Base-by-base conservation (phyloP, 2,113 vertebrate species). In the Salvelinus namaycush region DNA sequence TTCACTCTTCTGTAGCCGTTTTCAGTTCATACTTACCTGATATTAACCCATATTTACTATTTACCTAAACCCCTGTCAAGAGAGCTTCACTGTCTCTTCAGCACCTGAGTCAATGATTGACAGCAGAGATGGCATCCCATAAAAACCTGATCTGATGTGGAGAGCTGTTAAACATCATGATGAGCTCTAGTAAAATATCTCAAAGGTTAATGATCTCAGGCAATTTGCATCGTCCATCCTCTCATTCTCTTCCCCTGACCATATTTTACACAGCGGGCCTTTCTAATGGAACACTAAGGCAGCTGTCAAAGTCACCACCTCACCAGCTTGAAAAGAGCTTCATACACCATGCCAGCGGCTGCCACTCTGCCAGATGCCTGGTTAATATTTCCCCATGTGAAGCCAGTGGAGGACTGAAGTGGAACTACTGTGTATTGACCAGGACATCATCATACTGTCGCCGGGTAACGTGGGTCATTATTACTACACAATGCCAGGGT, bases 341-440 rank as follows among this genome's bases (percentile, higher is more conserved):
- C 59, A 51, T 75, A 27, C 16, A 70, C 59, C 76, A 75, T 68
- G 79, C 77, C 82, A 82, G 72, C 22, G 27, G 74, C 76, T 73
- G 72, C 39, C 77, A 76, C 72, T 64, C 78, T 83, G 81, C 72
- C 64, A 64, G 34, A 12, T n/a, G 27, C 75, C 66, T 76, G 51
- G 49, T 84, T 86, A 75, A 83, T 72, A 81, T 83, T 87, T 84
- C 76, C 77, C 12, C 16, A n/a, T 18, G 48, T 60, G 78, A 26
- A 3, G 72, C 74, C 75, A 76, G 48, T 14, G 22, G n/a, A 62
- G 4, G 71, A 48, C 65, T 54, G 75, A 75, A 72, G 73, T 68
- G 64, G 39, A 73, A 83, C 62, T 76, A 54, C 65, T 68, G 75
- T 75, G 39, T 31, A 31, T 48, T 78, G 72, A 51, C 39, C 22